phyloP scores from a whole-genome alignment of 1,140 invertebrate species.

The Diuraphis noxia region DNA sequence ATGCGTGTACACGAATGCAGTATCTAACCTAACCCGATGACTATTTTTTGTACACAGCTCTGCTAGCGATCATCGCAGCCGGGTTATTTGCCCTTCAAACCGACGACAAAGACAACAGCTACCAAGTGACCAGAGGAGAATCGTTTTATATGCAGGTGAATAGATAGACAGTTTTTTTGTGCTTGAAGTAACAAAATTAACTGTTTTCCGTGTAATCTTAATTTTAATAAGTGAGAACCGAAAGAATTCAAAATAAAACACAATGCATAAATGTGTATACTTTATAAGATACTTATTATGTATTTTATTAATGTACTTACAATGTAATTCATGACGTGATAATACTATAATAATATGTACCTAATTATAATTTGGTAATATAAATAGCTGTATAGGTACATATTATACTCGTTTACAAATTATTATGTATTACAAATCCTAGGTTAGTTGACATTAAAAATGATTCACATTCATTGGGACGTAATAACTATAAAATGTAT shows the following conservation, averaged over 20 bases:
- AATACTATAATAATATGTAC: neutral
- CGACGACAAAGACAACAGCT: slow-evolving; percentile 72
- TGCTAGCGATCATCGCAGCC: slow-evolving; percentile 76
- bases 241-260: neutral
- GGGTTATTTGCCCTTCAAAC: slow-evolving; percentile 80
- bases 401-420: neutral
- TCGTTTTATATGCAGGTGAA: slow-evolving; percentile 84
- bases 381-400: neutral
- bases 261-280: neutral
- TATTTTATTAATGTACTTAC: neutral
- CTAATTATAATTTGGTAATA: neutral
- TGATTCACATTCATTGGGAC: neutral
- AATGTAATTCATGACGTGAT: neutral
- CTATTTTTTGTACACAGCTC: slow-evolving; percentile 64
- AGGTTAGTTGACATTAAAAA: neutral
- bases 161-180: neutral
- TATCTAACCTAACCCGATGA: neutral
- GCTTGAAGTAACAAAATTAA: neutral
- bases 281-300: neutral
- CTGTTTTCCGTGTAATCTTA: neutral
- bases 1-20: neutral
- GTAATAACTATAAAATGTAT: neutral
- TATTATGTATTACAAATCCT: neutral
- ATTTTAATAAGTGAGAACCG: neutral
- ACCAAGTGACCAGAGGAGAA: slow-evolving; percentile 73